These are phyloP conservation scores for Romanogobio albipinnatus DNA, from an alignment of 2,113 vertebrate genomes.

Conservation along the genomic window DNA sequence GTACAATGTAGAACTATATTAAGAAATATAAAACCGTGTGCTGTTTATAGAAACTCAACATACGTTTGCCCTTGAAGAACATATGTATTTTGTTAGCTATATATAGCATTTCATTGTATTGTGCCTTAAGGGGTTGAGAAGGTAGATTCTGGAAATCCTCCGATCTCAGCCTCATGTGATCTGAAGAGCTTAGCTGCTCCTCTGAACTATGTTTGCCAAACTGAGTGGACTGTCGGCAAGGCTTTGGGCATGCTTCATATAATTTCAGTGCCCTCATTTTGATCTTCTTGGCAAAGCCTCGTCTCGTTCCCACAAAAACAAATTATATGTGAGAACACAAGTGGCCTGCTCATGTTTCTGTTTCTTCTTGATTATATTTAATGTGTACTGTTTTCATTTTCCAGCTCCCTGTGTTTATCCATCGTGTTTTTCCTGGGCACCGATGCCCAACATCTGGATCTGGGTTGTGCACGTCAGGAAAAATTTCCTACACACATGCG, in stretches of 20 bases:
- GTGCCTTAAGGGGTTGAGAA: not conserved
- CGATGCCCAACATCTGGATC: conserved; percentile 78
- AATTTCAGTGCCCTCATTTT: conserved; percentile 74
- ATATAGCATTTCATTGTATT: conserved; percentile 17
- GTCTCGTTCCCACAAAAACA: conserved; percentile 55
- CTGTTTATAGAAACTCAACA: not conserved
- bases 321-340: conserved; percentile 78
- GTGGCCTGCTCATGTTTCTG: conserved; percentile 69
- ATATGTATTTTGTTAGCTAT: conserved; percentile 25
- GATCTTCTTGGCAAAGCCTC: conserved; percentile 67
- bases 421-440: conserved; percentile 69
- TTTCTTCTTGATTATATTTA: conserved; percentile 79
- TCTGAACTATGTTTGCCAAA: not conserved
- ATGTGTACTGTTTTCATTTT: conserved; percentile 69
- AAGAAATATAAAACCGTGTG: not conserved
- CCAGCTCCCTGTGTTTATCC: conserved; percentile 48
- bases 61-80: not conserved
- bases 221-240: conserved; percentile 13
- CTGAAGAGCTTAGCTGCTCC: conserved; percentile 16
- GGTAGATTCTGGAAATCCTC: conserved; percentile 43
- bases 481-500: conserved; percentile 55
- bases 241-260: conserved; percentile 67
- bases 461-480: conserved; percentile 52
- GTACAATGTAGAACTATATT: not conserved
- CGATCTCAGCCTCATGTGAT: not conserved